A percentile compares a stretch with the other conserved stretches of the same genome.
phyloP scores from a whole-genome alignment of 2,888 invertebrate genomes.

The Microctonus brassicae region DNA sequence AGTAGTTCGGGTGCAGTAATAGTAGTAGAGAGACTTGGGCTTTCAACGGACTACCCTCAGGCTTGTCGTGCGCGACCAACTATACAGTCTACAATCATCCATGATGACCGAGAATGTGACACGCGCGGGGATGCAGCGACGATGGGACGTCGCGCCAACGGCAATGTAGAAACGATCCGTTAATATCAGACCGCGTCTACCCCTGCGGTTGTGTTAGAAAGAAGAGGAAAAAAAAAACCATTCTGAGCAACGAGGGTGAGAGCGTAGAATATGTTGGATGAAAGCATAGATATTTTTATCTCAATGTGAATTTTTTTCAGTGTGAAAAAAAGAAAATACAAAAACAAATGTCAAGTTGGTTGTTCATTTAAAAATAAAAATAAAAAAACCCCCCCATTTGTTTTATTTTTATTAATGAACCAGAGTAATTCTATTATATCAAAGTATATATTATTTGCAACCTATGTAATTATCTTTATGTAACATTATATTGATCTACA shows the following conservation, averaged over 20 bases:
- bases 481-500: no score
- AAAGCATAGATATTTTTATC: conserved; percentile 14
- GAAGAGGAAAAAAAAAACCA: no score
- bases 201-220: conserved; percentile 4
- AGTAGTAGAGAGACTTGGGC: background rate
- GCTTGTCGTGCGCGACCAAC: conserved; percentile 1
- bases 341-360: background rate
- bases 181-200: conserved; percentile 36
- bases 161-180: conserved; percentile 39
- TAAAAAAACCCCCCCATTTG: no score
- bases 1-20: background rate
- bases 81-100: conserved; percentile 36
- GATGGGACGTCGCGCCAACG: conserved; percentile 27
- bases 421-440: no score
- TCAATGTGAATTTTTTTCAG: background rate
- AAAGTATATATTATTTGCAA: no score
- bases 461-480: no score
- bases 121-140: conserved; percentile 8
- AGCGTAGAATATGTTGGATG: background rate
- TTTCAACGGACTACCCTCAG: conserved; percentile 26
- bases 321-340: background rate
- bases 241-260: background rate
- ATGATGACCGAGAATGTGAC: conserved; percentile 38
- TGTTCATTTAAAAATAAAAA: background rate
- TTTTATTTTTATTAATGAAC: background rate